Percentiles rank a stretch among this genome's conserved stretches.
These are phyloP conservation scores for Sericinus montela DNA, from an alignment of 2,888 invertebrate species.

Conservation along the genomic window DNA sequence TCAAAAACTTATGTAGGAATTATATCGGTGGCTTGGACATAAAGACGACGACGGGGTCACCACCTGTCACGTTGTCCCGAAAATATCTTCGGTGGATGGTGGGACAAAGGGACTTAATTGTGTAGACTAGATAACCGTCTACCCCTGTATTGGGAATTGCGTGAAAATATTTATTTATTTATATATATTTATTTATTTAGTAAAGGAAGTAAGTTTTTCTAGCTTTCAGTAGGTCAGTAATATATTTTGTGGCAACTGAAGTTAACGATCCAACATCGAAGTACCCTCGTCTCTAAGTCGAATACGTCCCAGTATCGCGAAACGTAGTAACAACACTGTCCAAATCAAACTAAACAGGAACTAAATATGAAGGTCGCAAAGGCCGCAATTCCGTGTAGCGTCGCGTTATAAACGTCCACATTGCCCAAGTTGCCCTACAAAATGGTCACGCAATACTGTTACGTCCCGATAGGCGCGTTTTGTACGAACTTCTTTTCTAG, in stretches of 20 bases:
- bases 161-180: no score
- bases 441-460: conserved; percentile 9
- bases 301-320: not conserved
- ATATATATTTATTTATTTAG: no score
- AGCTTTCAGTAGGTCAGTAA: not conserved
- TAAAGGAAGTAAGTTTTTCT: no score
- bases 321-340: not conserved
- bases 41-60: no score
- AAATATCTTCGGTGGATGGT: no score
- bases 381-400: conserved; percentile 7
- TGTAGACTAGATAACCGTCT: no score
- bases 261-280: conserved; percentile 7
- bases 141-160: no score
- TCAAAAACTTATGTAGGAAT: no score
- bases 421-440: conserved; percentile 11
- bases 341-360: conserved; percentile 8
- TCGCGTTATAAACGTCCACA: not conserved
- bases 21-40: no score
- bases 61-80: no score
- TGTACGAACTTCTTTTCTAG: not conserved
- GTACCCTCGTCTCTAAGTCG: not conserved
- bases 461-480: not conserved
- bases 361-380: conserved; percentile 1
- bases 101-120: no score
- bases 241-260: not conserved